These are phyloP conservation scores for Semicossyphus pulcher DNA, from an alignment of 2,113 vertebrate genomes.

Conservation along the genomic window DNA sequence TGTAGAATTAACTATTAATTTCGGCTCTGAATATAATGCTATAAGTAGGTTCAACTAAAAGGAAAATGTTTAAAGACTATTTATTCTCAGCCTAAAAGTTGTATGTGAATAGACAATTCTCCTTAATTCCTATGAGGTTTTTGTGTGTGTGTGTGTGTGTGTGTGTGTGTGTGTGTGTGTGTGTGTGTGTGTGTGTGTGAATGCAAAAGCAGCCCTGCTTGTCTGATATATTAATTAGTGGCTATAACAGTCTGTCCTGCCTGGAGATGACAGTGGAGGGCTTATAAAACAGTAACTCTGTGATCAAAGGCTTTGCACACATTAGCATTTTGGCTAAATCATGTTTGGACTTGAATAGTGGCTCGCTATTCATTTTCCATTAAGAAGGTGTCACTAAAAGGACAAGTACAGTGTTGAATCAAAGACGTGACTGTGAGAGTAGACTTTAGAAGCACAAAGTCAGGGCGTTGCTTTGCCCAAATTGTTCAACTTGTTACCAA, in stretches of 20 bases:
- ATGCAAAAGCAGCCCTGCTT: conserved; percentile 15
- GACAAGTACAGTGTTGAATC: conserved; percentile 16
- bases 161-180: neutral
- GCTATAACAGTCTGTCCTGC: conserved; percentile 67
- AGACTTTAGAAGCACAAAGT: neutral
- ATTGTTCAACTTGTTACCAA: neutral
- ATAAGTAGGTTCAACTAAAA: neutral
- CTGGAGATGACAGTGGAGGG: conserved; percentile 71
- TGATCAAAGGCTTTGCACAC: conserved; percentile 82
- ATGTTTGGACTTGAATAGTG: conserved; percentile 55
- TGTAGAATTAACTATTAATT: neutral
- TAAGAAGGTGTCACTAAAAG: conserved; percentile 44
- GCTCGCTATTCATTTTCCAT: conserved; percentile 62
- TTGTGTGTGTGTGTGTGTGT: conserved; percentile 1
- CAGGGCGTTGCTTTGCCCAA: neutral
- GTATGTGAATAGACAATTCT: neutral
- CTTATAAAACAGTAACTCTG: conserved; percentile 70
- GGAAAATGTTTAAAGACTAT: neutral
- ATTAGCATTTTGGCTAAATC: conserved; percentile 78
- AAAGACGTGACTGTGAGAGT: conserved; percentile 8
- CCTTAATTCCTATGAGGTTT: conserved; percentile 13
- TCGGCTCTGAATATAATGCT: neutral
- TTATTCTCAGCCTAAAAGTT: neutral
- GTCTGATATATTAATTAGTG: conserved; percentile 67
- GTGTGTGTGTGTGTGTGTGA: conserved; percentile 1